Evolutionary conservation across 2,888 invertebrate species (phyloP).

Genomic region (Adineta ricciae): DNA sequence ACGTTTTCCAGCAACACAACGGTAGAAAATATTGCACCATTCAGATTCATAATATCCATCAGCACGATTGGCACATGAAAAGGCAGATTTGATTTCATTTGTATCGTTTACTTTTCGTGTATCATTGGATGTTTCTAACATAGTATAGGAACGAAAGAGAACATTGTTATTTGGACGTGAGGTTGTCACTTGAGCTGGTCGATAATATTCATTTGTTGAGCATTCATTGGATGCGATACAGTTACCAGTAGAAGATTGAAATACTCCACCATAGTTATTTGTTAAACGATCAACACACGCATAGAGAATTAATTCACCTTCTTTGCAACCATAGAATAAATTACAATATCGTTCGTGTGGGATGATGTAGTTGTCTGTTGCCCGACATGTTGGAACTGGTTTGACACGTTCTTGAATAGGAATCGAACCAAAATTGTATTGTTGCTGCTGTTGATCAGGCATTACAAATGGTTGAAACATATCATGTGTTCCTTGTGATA

Average conservation of each 20-base stretch:
- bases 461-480: background rate
- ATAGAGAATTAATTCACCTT: constrained; percentile 28
- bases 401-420: constrained; percentile 19
- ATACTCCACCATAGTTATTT: constrained; percentile 29
- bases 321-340: constrained; percentile 28
- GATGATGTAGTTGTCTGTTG: constrained; percentile 22
- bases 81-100: background rate
- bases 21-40: constrained; percentile 34
- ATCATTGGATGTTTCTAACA: background rate
- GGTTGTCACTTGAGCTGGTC: background rate
- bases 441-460: constrained; percentile 13
- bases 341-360: constrained; percentile 27
- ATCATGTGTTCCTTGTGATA: background rate
- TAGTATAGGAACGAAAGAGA: background rate
- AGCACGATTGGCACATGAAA: constrained; percentile 24
- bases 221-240: constrained; percentile 29
- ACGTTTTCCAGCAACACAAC: constrained; percentile 29
- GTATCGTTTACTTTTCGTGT: background rate
- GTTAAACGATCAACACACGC: constrained; percentile 31
- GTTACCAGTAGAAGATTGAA: constrained; percentile 6
- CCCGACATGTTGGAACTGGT: constrained; percentile 12
- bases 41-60: constrained; percentile 34
- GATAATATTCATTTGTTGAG: constrained; percentile 17
- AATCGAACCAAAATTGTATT: constrained; percentile 26
- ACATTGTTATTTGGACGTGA: background rate